Percentiles rank a stretch among this genome's conserved stretches.
Evolutionary conservation across 2,797 vertebrate species (phyloP).

Genomic region (Hyperoplus lanceolatus): DNA sequence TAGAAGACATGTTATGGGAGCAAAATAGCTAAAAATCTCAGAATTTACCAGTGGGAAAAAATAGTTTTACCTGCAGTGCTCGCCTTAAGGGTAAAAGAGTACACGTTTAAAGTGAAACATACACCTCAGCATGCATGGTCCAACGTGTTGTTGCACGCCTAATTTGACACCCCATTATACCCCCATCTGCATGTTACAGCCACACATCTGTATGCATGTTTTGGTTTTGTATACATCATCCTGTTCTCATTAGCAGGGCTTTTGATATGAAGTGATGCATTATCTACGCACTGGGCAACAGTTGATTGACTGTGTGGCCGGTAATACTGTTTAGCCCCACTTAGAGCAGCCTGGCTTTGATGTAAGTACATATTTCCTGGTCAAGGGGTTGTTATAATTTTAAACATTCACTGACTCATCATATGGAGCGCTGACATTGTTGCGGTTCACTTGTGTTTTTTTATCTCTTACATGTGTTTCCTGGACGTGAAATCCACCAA

Average conservation of each 20-base stretch:
- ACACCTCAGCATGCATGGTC: constrained; percentile 44
- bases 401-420: constrained; percentile 81
- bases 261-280: constrained; percentile 86
- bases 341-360: constrained; percentile 79
- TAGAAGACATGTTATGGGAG: too few relatives aligned
- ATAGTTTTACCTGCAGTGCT: too few relatives aligned
- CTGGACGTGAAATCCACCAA: constrained; percentile 68
- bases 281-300: constrained; percentile 75
- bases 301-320: constrained; percentile 79
- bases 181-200: constrained; percentile 69
- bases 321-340: constrained; percentile 79
- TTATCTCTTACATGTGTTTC: constrained; percentile 78
- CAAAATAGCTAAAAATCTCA: too few relatives aligned
- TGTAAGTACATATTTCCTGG: constrained; percentile 85
- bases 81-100: neutral
- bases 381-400: constrained; percentile 80
- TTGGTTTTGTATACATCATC: constrained; percentile 75
- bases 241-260: constrained; percentile 82
- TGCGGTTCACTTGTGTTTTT: constrained; percentile 74
- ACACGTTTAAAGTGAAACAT: constrained; percentile 47
- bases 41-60: too few relatives aligned
- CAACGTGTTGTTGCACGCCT: constrained; percentile 46
- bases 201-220: constrained; percentile 73
- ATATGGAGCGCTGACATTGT: constrained; percentile 75
- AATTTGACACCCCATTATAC: constrained; percentile 77